Conservation (phyloP, 2,888 invertebrate species). For the Sinotaia quadrata region DNA sequence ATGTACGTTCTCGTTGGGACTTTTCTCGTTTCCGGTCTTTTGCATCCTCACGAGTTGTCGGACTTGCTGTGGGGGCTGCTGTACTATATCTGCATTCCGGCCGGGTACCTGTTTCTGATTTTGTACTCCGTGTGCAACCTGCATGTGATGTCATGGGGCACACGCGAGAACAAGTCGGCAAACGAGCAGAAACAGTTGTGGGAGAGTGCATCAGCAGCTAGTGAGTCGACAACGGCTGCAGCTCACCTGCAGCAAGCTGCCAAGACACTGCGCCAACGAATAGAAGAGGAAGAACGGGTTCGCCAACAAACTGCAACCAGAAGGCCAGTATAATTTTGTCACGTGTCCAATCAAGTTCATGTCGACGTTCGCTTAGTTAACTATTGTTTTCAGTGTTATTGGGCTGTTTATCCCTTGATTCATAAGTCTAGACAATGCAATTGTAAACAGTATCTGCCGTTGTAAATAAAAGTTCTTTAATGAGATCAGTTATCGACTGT, state of each 20-base stretch:
- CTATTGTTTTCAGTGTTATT: too few species aligned
- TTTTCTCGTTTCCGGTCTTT: constrained; percentile 94
- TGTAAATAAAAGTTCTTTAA: too few species aligned
- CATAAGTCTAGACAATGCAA: too few species aligned
- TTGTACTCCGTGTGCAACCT: constrained; percentile 95
- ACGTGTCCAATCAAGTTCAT: too few species aligned
- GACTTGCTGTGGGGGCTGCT: constrained; percentile 79
- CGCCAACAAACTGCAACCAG: constrained; percentile 11
- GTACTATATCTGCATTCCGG: constrained; percentile 93
- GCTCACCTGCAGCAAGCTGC: constrained; percentile 30
- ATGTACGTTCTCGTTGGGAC: constrained; percentile 80
- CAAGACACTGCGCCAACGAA: constrained; percentile 8
- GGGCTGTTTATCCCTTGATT: too few species aligned
- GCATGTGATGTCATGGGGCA: constrained; percentile 95
- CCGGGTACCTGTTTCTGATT: constrained; percentile 92
- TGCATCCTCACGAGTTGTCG: constrained; percentile 88
- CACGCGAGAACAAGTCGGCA: constrained; percentile 78
- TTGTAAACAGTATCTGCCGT: too few species aligned
- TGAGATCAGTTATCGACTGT: too few species aligned
- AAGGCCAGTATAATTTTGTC: too few species aligned
- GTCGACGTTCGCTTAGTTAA: too few species aligned
- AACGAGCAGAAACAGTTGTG: constrained; percentile 30
- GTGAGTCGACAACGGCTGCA: constrained; percentile 9
- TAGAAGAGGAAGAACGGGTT: constrained; percentile 26
- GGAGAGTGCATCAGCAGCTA: constrained; percentile 1